phyloP scores from a whole-genome alignment of 2,888 invertebrate species.

The Tigriopus californicus region DNA sequence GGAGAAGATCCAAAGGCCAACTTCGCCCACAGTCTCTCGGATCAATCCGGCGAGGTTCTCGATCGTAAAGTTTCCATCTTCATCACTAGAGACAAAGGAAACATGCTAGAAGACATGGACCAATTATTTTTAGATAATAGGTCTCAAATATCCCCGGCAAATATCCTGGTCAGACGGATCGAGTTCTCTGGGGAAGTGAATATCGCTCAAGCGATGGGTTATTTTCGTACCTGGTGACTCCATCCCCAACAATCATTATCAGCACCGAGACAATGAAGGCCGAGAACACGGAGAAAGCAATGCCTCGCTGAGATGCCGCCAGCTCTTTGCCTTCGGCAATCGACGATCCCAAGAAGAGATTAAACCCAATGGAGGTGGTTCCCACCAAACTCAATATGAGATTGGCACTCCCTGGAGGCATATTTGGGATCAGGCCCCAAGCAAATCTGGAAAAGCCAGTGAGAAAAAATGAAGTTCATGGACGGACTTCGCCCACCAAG shows the following conservation, averaged over 20 bases:
- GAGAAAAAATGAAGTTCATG: background rate
- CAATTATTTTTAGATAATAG: too few species aligned
- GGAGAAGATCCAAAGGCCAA: slow-evolving; percentile 2
- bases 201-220: background rate
- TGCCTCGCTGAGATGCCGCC: slow-evolving; percentile 6
- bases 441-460: background rate
- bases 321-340: slow-evolving; percentile 7
- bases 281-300: slow-evolving; percentile 7
- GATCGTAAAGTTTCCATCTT: slow-evolving; percentile 1
- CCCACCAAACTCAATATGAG: slow-evolving; percentile 12
- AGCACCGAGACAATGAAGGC: slow-evolving; percentile 10
- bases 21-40: background rate
- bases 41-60: slow-evolving; percentile 1
- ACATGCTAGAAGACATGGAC: background rate
- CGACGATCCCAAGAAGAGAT: slow-evolving; percentile 7
- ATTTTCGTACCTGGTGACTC: background rate
- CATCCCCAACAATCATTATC: slow-evolving; percentile 13
- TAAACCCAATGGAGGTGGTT: slow-evolving; percentile 15
- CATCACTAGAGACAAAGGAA: background rate
- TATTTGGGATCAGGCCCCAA: background rate
- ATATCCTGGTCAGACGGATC: too few species aligned
- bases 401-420: background rate
- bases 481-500: background rate
- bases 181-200: background rate
- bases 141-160: too few species aligned